phyloP scores from a whole-genome alignment of 2,888 invertebrate genomes.

The Pammene fasciana region DNA sequence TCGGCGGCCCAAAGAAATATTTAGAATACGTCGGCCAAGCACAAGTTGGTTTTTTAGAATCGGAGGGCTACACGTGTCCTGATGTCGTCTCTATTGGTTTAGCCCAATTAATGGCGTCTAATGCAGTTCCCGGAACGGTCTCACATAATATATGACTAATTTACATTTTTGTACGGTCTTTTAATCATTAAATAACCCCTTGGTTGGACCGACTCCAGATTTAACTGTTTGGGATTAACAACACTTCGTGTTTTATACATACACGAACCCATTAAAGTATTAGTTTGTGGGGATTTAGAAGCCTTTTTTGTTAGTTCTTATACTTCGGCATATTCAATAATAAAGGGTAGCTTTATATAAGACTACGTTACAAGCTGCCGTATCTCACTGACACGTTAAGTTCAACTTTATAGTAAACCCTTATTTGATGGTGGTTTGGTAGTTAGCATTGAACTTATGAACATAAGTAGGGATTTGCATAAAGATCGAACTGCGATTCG shows the following conservation, averaged over 20 bases:
- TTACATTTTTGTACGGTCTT: slow-evolving; percentile 58
- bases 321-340: background rate
- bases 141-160: slow-evolving; percentile 69
- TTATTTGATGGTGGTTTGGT: slow-evolving; percentile 30
- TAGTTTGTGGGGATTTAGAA: background rate
- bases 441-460: slow-evolving; percentile 32
- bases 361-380: slow-evolving; percentile 5
- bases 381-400: slow-evolving; percentile 22
- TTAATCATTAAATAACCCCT: slow-evolving; percentile 39
- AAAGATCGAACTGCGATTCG: slow-evolving; percentile 29
- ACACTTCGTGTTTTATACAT: slow-evolving; percentile 21
- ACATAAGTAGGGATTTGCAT: slow-evolving; percentile 24
- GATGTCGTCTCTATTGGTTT: slow-evolving; percentile 82
- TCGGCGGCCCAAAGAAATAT: slow-evolving; percentile 76
- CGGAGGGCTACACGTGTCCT: slow-evolving; percentile 70
- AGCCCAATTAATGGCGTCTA: slow-evolving; percentile 77
- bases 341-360: slow-evolving; percentile 1
- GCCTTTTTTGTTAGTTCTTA: slow-evolving; percentile 9
- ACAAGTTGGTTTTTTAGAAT: slow-evolving; percentile 49
- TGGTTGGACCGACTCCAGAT: slow-evolving; percentile 20
- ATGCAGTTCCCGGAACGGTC: slow-evolving; percentile 69
- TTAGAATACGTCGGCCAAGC: slow-evolving; percentile 70
- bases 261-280: slow-evolving; percentile 25
- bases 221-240: slow-evolving; percentile 36
- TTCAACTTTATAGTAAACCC: slow-evolving; percentile 34